Evolutionary conservation across 2,113 vertebrate species (phyloP).

Genomic region (Theropithecus gelada): DNA sequence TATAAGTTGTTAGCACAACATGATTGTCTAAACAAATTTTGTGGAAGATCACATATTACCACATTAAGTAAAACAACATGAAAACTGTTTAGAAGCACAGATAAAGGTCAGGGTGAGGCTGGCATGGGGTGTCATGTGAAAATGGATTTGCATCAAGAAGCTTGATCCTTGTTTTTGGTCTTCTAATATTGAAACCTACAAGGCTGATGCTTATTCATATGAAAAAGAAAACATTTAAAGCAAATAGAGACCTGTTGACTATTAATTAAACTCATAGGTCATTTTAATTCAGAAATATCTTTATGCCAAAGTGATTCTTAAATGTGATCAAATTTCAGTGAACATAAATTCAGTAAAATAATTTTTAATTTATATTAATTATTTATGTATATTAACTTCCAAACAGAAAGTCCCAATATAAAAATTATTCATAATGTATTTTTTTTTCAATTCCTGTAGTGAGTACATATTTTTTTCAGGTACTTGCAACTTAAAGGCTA

Average conservation of each 20-base stretch:
- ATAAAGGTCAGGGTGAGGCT: too few species aligned
- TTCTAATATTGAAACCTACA: neutral
- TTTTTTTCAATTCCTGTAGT: neutral
- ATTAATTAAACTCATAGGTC: neutral
- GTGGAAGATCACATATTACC: neutral
- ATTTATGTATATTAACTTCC: neutral
- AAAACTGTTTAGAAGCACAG: neutral
- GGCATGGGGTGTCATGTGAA: too few species aligned
- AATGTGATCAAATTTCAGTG: neutral
- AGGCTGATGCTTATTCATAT: neutral
- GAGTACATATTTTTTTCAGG: neutral
- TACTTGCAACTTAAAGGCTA: neutral
- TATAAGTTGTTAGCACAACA: neutral
- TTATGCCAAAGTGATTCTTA: neutral
- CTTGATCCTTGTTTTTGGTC: neutral
- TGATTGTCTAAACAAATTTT: neutral
- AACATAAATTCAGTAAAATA: neutral
- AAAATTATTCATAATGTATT: neutral
- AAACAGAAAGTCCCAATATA: neutral
- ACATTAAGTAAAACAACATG: neutral
- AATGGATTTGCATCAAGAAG: neutral
- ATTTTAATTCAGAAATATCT: neutral
- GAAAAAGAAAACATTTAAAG: neutral
- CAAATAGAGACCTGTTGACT: neutral
- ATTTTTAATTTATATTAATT: neutral